A percentile compares a stretch with the other conserved stretches of the same genome.
phyloP scores from a whole-genome alignment of 2,888 invertebrate genomes.

The Ypsolopha sequella region DNA sequence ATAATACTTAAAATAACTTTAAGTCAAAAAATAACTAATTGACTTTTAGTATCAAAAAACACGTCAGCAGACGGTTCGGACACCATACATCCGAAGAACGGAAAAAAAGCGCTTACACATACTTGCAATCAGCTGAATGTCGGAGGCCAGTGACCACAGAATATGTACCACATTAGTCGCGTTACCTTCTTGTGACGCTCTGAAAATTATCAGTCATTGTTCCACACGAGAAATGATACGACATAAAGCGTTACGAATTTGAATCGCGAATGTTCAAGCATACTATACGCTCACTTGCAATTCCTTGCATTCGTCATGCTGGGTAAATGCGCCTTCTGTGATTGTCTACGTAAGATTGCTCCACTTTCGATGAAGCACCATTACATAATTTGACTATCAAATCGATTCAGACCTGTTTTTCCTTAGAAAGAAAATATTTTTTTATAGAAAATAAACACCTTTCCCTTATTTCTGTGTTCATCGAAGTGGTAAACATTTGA shows the following conservation, averaged over 20 bases:
- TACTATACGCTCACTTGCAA: conserved; percentile 6
- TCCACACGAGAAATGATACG: conserved; percentile 2
- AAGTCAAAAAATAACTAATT: no score
- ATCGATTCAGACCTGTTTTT: neutral
- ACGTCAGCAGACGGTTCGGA: no score
- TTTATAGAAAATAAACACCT: no score
- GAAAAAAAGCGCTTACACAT: no score
- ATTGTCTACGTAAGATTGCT: conserved; percentile 20
- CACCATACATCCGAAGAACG: no score
- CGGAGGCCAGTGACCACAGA: no score
- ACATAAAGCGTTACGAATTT: neutral
- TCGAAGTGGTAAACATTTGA: no score
- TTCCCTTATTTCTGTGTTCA: no score
- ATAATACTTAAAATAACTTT: no score
- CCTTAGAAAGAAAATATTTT: neutral
- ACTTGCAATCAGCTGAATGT: no score
- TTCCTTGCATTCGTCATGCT: conserved; percentile 25
- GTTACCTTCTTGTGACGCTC: neutral
- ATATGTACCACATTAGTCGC: no score
- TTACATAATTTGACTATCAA: neutral
- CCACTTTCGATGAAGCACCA: conserved; percentile 24
- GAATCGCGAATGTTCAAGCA: neutral
- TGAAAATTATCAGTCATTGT: neutral
- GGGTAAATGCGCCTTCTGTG: conserved; percentile 20
- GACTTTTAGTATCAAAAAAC: no score